Evolutionary conservation across 2,113 vertebrate genomes (phyloP).

Genomic region (Tachysurus fulvidraco): DNA sequence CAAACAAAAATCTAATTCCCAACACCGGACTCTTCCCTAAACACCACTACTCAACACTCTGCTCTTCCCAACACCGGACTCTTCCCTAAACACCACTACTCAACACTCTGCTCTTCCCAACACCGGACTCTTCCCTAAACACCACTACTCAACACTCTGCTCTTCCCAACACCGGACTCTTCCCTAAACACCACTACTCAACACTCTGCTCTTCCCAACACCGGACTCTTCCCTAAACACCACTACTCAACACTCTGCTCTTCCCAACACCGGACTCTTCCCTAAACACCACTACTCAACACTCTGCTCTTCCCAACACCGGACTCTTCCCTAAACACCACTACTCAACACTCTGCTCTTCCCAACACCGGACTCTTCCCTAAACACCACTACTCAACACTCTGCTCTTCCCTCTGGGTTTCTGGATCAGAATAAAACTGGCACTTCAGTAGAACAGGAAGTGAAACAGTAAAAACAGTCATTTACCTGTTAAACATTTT

Average conservation of each 20-base stretch:
- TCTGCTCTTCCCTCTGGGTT: neutral
- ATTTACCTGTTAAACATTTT: conserved; percentile 52
- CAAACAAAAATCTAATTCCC: neutral
- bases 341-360: too few relatives aligned
- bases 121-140: neutral
- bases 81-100: neutral
- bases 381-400: too few relatives aligned
- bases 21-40: neutral
- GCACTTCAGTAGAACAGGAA: neutral
- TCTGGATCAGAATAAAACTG: neutral
- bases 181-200: neutral
- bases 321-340: neutral
- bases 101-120: neutral
- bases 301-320: neutral
- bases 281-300: neutral
- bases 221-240: neutral
- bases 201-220: neutral
- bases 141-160: too few relatives aligned
- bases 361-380: neutral
- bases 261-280: neutral
- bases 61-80: neutral
- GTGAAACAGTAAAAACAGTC: conserved; percentile 40
- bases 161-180: neutral
- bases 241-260: neutral
- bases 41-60: too few relatives aligned